phyloP scores from a whole-genome alignment of 2,113 vertebrate genomes.

The Osmerus mordax region DNA sequence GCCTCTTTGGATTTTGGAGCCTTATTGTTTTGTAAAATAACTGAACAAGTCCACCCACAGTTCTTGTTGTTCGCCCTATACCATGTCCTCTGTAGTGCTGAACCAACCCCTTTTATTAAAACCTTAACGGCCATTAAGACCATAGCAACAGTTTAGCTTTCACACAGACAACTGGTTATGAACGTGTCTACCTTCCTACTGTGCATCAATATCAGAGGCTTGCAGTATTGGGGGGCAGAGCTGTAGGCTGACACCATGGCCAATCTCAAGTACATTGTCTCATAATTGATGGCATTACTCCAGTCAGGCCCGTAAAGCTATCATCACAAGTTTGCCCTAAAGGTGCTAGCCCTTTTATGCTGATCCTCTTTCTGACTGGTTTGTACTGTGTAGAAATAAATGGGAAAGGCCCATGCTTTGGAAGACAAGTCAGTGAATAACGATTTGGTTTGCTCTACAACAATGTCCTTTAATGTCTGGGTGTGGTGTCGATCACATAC shows the following conservation, averaged over 20 bases:
- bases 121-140: no score
- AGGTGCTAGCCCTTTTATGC: no score
- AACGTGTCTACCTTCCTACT: no score
- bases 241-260: conserved; percentile 2
- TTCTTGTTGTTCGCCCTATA: no score
- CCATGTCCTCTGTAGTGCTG: no score
- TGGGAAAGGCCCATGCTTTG: conserved; percentile 2
- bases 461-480: not conserved
- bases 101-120: no score
- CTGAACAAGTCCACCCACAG: no score
- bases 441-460: not conserved
- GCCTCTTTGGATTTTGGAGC: no score
- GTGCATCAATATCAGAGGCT: conserved; percentile 19
- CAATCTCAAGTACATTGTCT: conserved; percentile 30
- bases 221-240: conserved; percentile 27
- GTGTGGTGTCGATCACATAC: conserved; percentile 38
- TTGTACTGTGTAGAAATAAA: conserved; percentile 33
- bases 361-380: conserved; percentile 6
- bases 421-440: conserved; percentile 61
- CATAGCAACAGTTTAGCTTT: no score
- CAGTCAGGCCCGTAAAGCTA: conserved; percentile 55
- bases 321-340: conserved; percentile 31
- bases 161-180: no score
- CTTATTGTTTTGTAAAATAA: no score
- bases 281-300: conserved; percentile 54